phyloP scores from a whole-genome alignment of 1,140 invertebrate genomes.

The Goniozus legneri region DNA sequence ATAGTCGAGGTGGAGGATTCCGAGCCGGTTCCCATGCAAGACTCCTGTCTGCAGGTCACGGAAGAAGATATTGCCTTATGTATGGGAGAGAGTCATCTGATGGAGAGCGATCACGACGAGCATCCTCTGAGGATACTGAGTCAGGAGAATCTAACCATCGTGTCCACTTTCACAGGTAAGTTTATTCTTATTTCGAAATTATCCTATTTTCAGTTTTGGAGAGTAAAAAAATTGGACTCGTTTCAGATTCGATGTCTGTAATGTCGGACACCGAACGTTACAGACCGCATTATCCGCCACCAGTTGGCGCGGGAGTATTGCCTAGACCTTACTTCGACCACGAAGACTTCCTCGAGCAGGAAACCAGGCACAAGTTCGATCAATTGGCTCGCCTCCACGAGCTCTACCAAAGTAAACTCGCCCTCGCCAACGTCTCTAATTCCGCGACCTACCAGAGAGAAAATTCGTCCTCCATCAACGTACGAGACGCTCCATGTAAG shows the following conservation, averaged over 20 bases:
- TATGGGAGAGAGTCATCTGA: slow-evolving; percentile 75
- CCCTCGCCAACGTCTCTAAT: slow-evolving; percentile 59
- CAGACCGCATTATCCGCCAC: slow-evolving; percentile 44
- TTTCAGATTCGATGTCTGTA: slow-evolving; percentile 69
- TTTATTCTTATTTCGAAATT: slow-evolving; percentile 3
- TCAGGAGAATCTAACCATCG: slow-evolving; percentile 84
- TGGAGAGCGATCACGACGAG: slow-evolving; percentile 69
- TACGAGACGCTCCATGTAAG: slow-evolving; percentile 49
- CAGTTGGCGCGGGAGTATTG: slow-evolving; percentile 40
- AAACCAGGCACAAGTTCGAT: slow-evolving; percentile 62
- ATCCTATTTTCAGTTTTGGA: neutral
- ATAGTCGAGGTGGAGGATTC: slow-evolving; percentile 79
- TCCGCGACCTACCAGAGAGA: slow-evolving; percentile 56
- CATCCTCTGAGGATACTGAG: slow-evolving; percentile 84
- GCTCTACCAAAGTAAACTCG: slow-evolving; percentile 65
- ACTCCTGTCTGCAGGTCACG: slow-evolving; percentile 81
- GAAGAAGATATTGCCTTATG: slow-evolving; percentile 88
- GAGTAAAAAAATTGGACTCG: neutral
- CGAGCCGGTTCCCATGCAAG: slow-evolving; percentile 78
- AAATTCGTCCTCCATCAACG: slow-evolving; percentile 45
- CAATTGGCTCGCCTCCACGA: slow-evolving; percentile 67
- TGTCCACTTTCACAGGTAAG: slow-evolving; percentile 76
- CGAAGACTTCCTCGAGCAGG: slow-evolving; percentile 50
- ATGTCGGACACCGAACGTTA: slow-evolving; percentile 69
- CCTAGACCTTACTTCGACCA: slow-evolving; percentile 50